Percentiles rank a stretch among this genome's conserved stretches.
Conservation (phyloP, 2,797 vertebrate species). For the Sarcophilus harrisii region DNA sequence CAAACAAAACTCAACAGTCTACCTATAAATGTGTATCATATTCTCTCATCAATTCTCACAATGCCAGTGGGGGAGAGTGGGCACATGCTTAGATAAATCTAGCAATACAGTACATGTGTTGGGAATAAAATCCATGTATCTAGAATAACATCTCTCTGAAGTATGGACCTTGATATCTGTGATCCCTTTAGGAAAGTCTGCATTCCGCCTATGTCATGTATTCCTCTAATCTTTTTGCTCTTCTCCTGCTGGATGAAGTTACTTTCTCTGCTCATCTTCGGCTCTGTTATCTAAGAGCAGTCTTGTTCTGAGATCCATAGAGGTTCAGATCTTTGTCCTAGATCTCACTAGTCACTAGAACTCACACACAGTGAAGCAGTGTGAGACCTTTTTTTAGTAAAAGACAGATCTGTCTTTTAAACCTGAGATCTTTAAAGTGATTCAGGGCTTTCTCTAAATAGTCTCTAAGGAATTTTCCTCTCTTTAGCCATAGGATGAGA, state of each 20-base stretch:
- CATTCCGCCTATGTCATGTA: not conserved
- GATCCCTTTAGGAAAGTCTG: not conserved
- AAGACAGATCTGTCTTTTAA: not conserved
- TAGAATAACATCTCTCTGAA: not conserved
- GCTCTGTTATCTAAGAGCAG: not conserved
- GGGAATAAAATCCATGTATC: not conserved
- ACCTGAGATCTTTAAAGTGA: not conserved
- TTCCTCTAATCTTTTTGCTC: not conserved
- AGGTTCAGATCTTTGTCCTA: not conserved
- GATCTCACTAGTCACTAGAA: no score
- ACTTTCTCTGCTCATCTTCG: not conserved
- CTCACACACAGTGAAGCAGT: not conserved
- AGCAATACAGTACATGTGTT: not conserved
- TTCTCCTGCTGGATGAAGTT: not conserved
- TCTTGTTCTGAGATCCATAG: not conserved
- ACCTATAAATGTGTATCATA: not conserved
- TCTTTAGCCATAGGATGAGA: not conserved
- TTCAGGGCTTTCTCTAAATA: not conserved
- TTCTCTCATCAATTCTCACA: not conserved
- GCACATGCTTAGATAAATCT: not conserved
- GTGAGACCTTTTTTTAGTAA: not conserved
- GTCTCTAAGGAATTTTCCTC: not conserved
- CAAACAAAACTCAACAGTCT: not conserved
- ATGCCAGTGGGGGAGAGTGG: not conserved
- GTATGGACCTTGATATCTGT: not conserved